Base-by-base conservation (phyloP, 37 sponge, comb jelly and placozoan genomes). In the Ianthella basta region DNA sequence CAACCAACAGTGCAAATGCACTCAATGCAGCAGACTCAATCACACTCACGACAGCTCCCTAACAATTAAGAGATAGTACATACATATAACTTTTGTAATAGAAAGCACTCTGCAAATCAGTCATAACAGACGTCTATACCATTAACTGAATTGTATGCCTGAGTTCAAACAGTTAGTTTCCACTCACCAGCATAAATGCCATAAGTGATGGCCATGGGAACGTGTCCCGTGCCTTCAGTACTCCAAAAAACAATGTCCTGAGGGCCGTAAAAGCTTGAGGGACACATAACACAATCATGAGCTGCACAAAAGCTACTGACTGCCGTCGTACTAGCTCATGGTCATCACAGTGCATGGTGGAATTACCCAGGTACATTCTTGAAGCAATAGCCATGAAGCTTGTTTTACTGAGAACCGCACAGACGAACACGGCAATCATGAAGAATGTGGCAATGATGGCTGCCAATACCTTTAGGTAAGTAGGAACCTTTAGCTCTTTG, bases 191-290 rank as follows among this genome's bases (percentile, higher is more conserved):
- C 0, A 90, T 32, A 27, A 87, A 27, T 14, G 95, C 84, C 16
- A 12, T 75, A 25, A 1, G 16, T 24, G 59, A 74, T 4, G 96
- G 96, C 96, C 96, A 95, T 15, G 96, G 96, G 61, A 54, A 91
- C 15, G 66, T 39, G 4, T 56, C 82, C 0, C 24, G 56, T 37
- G 85, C 80, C 72, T 95, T 95, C 36, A 89, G 32, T 0, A 92
- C 75, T 57, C 96, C 96, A 56, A 68, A 59, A 5, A 89, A 65
- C 19, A 89, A 37, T 32, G 86, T 82, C 0, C 93, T 87, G 15
- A 85, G 30, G 27, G 86, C 81, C 0, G 86, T 83, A n/a, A 95
- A 12, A 21, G 60, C 24, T 39, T 92, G 80, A 8, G 96, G 96
- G 15, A 92, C 40, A 57, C 92, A 36, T 44, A 95, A 3, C 6